Conservation (phyloP, 2,113 vertebrate species). For the Seriola aureovittata region DNA sequence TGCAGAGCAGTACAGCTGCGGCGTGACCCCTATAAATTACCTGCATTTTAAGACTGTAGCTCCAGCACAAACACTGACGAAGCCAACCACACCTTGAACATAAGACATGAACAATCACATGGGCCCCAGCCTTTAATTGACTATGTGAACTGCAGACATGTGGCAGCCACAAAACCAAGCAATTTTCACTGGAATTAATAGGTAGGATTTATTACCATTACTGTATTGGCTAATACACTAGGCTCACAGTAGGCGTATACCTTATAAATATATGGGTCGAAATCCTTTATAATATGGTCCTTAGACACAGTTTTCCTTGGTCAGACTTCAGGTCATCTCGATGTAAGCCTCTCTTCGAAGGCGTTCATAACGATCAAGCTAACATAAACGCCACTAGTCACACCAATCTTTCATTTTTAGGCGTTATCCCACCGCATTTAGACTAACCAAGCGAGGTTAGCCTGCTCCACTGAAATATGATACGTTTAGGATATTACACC, state of each 20-base stretch:
- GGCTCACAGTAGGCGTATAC: not conserved
- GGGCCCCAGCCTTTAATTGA: conserved; percentile 57
- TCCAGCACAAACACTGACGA: conserved; percentile 52
- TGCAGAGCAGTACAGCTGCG: conserved; percentile 47
- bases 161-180: conserved; percentile 10
- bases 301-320: conserved; percentile 4
- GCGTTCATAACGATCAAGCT: conserved; percentile 27
- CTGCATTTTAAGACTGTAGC: conserved; percentile 45
- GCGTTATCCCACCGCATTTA: conserved; percentile 72
- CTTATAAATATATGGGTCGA: conserved; percentile 18
- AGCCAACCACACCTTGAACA: conserved; percentile 80
- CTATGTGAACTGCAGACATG: conserved; percentile 39
- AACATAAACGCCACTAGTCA: not conserved
- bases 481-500: conserved; percentile 70
- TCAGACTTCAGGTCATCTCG: conserved; percentile 44
- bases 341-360: conserved; percentile 33
- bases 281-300: conserved; percentile 11
- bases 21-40: conserved; percentile 54
- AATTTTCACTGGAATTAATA: not conserved
- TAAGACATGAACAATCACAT: conserved; percentile 61
- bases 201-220: not conserved
- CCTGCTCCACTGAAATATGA: conserved; percentile 79
- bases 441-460: conserved; percentile 76
- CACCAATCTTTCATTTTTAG: conserved; percentile 55
- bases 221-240: not conserved